Conservation (phyloP, 2,113 vertebrate species). For the Melanotaenia duboulayi region DNA sequence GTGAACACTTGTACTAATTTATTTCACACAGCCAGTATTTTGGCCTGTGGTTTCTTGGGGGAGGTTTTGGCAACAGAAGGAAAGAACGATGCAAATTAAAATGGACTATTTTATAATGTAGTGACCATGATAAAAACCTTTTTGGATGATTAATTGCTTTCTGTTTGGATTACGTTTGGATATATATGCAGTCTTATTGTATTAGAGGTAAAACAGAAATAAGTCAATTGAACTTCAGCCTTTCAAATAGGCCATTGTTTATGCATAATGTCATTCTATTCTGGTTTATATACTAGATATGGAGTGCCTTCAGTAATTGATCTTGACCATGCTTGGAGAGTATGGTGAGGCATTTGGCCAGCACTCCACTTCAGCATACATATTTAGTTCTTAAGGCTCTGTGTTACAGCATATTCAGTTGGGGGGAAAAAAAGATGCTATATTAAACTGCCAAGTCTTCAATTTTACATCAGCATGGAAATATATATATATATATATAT, state of each 20-base stretch:
- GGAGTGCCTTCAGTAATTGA: conserved; percentile 19
- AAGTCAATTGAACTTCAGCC: conserved; percentile 26
- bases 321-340: conserved; percentile 7
- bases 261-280: conserved; percentile 15
- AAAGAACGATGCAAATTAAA: conserved; percentile 51
- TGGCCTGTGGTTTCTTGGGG: conserved; percentile 30
- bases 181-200: conserved; percentile 31
- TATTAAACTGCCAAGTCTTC: neutral
- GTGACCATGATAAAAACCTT: conserved; percentile 51
- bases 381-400: conserved; percentile 6
- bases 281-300: conserved; percentile 14
- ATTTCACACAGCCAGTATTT: conserved; percentile 54
- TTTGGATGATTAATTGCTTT: conserved; percentile 43
- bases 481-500: no score
- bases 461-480: no score
- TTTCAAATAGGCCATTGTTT: conserved; percentile 20
- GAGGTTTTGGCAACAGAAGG: conserved; percentile 30
- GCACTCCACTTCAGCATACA: neutral
- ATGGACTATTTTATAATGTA: conserved; percentile 37
- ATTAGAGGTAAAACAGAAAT: conserved; percentile 42
- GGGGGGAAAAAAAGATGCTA: neutral
- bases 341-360: conserved; percentile 7
- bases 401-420: conserved; percentile 1
- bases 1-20: conserved; percentile 60
- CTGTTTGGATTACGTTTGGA: conserved; percentile 8